Conservation (phyloP, 2,888 invertebrate genomes). For the Eumerus sabulonum region DNA sequence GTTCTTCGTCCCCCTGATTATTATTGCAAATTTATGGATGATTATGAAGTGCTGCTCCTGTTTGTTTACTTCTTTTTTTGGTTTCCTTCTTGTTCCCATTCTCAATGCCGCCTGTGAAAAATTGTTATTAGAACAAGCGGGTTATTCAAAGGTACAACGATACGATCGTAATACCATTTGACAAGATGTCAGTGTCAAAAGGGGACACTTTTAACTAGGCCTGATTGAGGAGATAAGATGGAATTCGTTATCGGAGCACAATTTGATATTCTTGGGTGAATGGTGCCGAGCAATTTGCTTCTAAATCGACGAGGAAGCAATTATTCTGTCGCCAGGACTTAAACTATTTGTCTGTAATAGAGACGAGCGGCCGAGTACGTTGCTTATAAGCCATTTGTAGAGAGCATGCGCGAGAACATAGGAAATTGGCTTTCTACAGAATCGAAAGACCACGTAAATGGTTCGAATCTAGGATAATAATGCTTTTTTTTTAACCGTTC, state of each 20-base stretch:
- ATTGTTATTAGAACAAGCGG: slow-evolving; percentile 20
- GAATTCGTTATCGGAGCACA: too few relatives aligned
- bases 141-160: slow-evolving; percentile 31
- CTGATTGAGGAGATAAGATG: slow-evolving; percentile 26
- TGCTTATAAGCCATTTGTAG: too few relatives aligned
- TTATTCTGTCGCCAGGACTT: slow-evolving; percentile 28
- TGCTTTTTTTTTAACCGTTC: too few relatives aligned
- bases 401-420: too few relatives aligned
- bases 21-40: slow-evolving; percentile 66
- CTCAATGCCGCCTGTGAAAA: slow-evolving; percentile 15
- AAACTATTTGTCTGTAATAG: too few relatives aligned
- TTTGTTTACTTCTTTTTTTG: slow-evolving; percentile 42
- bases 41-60: slow-evolving; percentile 57
- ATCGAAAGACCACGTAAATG: too few relatives aligned
- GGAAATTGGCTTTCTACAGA: too few relatives aligned
- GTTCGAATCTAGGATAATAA: too few relatives aligned
- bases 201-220: slow-evolving; percentile 23
- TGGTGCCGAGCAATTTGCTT: slow-evolving; percentile 12
- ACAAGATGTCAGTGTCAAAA: slow-evolving; percentile 50
- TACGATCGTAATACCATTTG: slow-evolving; percentile 48
- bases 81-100: slow-evolving; percentile 3
- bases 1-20: slow-evolving; percentile 20
- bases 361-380: too few relatives aligned
- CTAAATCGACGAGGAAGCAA: slow-evolving; percentile 10
- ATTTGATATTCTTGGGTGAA: slow-evolving; percentile 10